These are phyloP conservation scores for Thereva nobilitata DNA, from an alignment of 2,888 invertebrate genomes.

Conservation along the genomic window DNA sequence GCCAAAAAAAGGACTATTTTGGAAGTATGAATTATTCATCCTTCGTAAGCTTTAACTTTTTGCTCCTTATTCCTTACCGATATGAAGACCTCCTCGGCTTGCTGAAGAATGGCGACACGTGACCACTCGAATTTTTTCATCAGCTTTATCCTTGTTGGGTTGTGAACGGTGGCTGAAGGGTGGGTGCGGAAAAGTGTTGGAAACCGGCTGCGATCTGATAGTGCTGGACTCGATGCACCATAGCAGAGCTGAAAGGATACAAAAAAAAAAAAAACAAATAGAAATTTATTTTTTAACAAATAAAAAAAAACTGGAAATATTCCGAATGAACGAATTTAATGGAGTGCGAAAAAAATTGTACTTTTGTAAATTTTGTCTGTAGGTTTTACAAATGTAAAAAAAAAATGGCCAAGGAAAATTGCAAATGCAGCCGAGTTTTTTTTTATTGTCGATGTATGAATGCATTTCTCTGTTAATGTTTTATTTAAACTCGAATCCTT, in stretches of 20 bases:
- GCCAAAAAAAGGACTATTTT: conserved; percentile 1
- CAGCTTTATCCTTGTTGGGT: conserved; percentile 93
- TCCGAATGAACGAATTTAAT: too few species aligned
- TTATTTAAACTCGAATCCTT: too few species aligned
- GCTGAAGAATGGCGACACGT: conserved; percentile 94
- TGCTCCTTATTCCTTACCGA: conserved; percentile 65
- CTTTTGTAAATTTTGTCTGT: too few species aligned
- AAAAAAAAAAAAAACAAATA: background rate
- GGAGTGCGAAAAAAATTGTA: too few species aligned
- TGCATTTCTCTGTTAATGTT: too few species aligned
- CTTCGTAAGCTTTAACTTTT: background rate
- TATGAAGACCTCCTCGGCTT: conserved; percentile 97
- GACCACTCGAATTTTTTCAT: conserved; percentile 98
- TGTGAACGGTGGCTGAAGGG: conserved; percentile 98
- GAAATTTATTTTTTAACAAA: background rate
- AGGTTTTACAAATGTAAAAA: too few species aligned
- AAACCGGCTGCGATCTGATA: conserved; percentile 95
- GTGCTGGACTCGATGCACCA: conserved; percentile 97
- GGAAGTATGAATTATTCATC: background rate
- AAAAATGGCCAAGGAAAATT: too few species aligned
- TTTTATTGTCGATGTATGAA: too few species aligned
- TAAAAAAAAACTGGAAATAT: conserved; percentile 5
- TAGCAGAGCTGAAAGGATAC: conserved; percentile 81
- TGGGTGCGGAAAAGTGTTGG: conserved; percentile 98
- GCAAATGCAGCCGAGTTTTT: too few species aligned